Base-by-base conservation (phyloP, 1,140 invertebrate genomes). In the Diplogasteroides magnus region DNA sequence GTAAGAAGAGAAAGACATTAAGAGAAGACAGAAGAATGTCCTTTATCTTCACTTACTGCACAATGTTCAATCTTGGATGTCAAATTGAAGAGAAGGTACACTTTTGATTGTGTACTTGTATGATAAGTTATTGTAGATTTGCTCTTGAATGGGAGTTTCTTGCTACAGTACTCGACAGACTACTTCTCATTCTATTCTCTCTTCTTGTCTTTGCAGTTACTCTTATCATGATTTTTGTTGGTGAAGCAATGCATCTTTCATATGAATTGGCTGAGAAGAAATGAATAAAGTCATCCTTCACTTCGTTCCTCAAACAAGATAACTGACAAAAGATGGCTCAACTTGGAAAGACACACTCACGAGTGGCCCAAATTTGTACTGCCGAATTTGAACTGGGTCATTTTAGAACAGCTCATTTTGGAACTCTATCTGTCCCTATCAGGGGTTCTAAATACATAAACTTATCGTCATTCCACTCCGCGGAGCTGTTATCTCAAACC, bases 141-240 rank as follows among this genome's bases (percentile, higher is more conserved):
- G 80, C 81, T 15, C 70, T 82, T 67, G 80, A 82, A 76, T 82
- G 80, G 80, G 80, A 82, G 65, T 82, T 77, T 48, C 69, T 82
- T 19, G 80, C 80, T 19, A 74, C 81, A 11, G 81, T 82, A 1
- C 71, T 82, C 28, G 80, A 82, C 64, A 76, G 80, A 61, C 72
- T 83, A 13, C 64, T 82, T 13, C 68, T 82, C 15, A 82, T 82
- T 28, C 60, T 82, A 0, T 82, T 82, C 64, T 77, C 77, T 13
- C 19, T 75, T 14, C 37, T 81, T 32, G 79, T 81, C 26, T 63
- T 75, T 31, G 55, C 71, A 19, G 81, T 82, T n/a, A 82, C 80
- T 19, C 71, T 73, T 56, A 62, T 75, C 15, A 83, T 82, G 81
- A 77, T 82, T 55, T 69, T 75, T 14, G 73, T 83, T n/a, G 80